Evolutionary conservation across 2,888 invertebrate species (phyloP).

Genomic region (Mystacides longicornis): DNA sequence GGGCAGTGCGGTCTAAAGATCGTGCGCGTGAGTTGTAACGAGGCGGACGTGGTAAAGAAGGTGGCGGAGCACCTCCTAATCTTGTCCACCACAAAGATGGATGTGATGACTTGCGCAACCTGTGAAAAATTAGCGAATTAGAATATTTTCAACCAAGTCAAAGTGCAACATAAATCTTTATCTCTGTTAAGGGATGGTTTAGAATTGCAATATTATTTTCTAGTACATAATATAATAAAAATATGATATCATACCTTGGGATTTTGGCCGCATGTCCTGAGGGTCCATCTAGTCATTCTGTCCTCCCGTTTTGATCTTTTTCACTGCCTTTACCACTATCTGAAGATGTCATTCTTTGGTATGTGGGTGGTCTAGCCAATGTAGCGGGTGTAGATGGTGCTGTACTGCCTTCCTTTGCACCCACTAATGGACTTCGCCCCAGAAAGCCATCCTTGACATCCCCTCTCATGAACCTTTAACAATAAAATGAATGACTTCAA

Average conservation of each 20-base stretch:
- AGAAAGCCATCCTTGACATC: conserved; percentile 49
- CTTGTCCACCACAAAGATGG: conserved; percentile 55
- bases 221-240: too few relatives aligned
- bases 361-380: conserved; percentile 62
- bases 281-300: conserved; percentile 77
- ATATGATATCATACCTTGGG: too few relatives aligned
- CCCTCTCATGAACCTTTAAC: conserved; percentile 78
- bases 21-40: conserved; percentile 34
- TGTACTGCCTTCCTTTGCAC: conserved; percentile 43
- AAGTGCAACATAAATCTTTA: too few relatives aligned
- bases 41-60: conserved; percentile 30
- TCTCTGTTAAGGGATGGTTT: too few relatives aligned
- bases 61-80: conserved; percentile 33
- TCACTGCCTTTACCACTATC: conserved; percentile 70
- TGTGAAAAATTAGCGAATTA: too few relatives aligned
- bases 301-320: conserved; percentile 53
- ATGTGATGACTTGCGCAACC: conserved; percentile 60
- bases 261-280: conserved; percentile 46
- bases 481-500: neutral
- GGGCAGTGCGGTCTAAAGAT: conserved; percentile 32
- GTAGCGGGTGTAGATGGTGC: conserved; percentile 67
- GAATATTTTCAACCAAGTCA: too few relatives aligned
- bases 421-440: conserved; percentile 39
- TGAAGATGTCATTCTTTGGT: conserved; percentile 82
- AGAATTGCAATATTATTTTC: too few relatives aligned